Evolutionary conservation across 2,888 invertebrate species (phyloP).

Genomic region (Euzophera pinguis): DNA sequence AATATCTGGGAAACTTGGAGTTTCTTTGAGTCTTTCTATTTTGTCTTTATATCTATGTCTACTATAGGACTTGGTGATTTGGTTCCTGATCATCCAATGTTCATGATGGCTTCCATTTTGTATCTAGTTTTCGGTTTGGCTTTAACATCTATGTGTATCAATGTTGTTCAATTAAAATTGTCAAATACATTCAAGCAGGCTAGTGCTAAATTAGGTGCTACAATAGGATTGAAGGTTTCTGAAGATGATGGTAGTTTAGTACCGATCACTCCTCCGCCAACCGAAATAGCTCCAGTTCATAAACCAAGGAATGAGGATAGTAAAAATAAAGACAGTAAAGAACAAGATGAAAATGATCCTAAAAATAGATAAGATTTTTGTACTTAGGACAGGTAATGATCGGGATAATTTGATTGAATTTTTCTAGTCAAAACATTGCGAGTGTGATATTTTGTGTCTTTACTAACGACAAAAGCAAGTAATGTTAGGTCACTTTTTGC

Average conservation of each 20-base stretch:
- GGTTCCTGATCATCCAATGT: conserved; percentile 92
- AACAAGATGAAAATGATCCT: conserved; percentile 40
- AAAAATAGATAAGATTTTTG: conserved; percentile 49
- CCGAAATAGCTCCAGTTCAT: conserved; percentile 66
- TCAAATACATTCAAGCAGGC: conserved; percentile 91
- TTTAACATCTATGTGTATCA: conserved; percentile 97
- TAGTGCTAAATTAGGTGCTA: conserved; percentile 90
- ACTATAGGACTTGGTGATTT: conserved; percentile 98
- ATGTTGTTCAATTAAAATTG: conserved; percentile 92
- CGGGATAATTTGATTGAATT: too few species aligned
- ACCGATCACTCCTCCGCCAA: conserved; percentile 62
- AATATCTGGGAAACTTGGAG: conserved; percentile 90
- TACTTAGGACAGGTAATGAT: too few species aligned
- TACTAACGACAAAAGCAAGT: too few species aligned
- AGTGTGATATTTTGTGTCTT: too few species aligned
- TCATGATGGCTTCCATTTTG: conserved; percentile 94
- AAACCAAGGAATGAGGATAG: conserved; percentile 46
- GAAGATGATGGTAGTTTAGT: conserved; percentile 82
- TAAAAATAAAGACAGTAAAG: conserved; percentile 43
- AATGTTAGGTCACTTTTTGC: too few species aligned
- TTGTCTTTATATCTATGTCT: conserved; percentile 97
- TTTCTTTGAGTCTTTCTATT: conserved; percentile 97
- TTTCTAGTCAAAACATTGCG: too few species aligned
- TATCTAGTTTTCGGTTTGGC: conserved; percentile 97
- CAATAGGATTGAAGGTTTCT: conserved; percentile 87